Evolutionary conservation across 2,888 invertebrate species (phyloP), one percentile per base, ranked within the genome.

Genomic region (Drosophila yooni): DNA sequence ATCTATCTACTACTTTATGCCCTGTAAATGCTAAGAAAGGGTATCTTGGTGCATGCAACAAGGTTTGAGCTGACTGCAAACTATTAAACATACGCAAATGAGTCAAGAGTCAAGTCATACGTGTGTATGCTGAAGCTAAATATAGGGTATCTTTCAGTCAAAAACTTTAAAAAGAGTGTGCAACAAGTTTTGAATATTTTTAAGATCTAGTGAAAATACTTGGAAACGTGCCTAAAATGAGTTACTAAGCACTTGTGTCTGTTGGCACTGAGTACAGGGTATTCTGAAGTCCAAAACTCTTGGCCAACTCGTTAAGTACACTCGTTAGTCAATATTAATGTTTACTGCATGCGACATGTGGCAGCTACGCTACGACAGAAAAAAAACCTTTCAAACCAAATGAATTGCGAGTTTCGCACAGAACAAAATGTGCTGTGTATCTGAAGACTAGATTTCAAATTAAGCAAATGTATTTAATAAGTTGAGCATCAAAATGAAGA

Each of bases 311-410:
- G 33, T 33, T 29, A 18, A 51, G n/a, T 27, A 2, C 34, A n/a
- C 8, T 38, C 38, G 38, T 38, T 56, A 56, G 25, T 46, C 38
- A 27, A 77, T 82, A 88, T 90, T 88, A 87, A 87, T 87, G 89
- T 81, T 80, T 75, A 65, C 81, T 81, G 66, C 74, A 77, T 79
- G 81, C 86, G 87, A 76, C 87, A 88, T 88, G 86, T 89, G 89
- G 63, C 79, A 76, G 43, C 66, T 50, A 61, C 64, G 56, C 56
- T 60, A 48, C 46, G 33, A 18, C 46, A 15, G 15, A 27, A n/a
- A n/a, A 15, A 13, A 54, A 76, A 68, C 57, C 68, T 51, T 27
- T 36, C 46, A 36, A 65, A 75, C 73, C 81, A 70, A 77, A 76
- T 83, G 54, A 79, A 87, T 77, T 57, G 61, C 69, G 60, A 63